Percentiles rank a stretch among this genome's conserved stretches.
Evolutionary conservation across 1,140 invertebrate genomes (phyloP).

Genomic region (Amphibalanus amphitrite): DNA sequence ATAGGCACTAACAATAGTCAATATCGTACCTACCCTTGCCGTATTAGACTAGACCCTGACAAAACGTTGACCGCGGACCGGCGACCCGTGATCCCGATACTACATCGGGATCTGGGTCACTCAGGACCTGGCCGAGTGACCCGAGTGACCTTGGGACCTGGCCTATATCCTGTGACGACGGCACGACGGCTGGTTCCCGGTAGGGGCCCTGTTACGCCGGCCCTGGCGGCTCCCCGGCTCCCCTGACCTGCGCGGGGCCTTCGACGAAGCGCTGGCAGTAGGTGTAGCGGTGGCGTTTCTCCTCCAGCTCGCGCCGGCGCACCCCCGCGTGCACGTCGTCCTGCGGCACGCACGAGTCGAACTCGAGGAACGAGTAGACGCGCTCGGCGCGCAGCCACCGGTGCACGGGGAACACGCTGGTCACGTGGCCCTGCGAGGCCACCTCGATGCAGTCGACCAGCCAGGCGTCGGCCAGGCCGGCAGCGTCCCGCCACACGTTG

Average conservation of each 20-base stretch:
- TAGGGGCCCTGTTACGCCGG: too few relatives aligned
- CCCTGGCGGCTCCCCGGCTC: too few relatives aligned
- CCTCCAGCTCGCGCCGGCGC: constrained; percentile 25
- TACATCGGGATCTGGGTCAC: too few relatives aligned
- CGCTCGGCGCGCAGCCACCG: constrained; percentile 29
- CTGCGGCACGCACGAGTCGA: constrained; percentile 31
- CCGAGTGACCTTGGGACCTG: too few relatives aligned
- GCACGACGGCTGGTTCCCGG: too few relatives aligned
- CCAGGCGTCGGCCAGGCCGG: constrained; percentile 15
- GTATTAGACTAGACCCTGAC: too few relatives aligned
- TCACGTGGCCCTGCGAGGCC: constrained; percentile 6
- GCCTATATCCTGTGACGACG: too few relatives aligned
- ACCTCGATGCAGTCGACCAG: constrained; percentile 19
- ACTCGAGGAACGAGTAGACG: constrained; percentile 26
- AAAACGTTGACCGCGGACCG: too few relatives aligned
- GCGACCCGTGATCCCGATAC: too few relatives aligned
- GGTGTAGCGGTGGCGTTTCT: constrained; percentile 25
- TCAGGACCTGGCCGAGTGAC: too few relatives aligned
- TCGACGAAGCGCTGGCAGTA: constrained; percentile 23
- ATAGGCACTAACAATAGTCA: too few relatives aligned
- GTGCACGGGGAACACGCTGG: constrained; percentile 28
- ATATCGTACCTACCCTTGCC: too few relatives aligned
- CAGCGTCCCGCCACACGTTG: constrained; percentile 19
- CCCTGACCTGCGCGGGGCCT: constrained; percentile 28
- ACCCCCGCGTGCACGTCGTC: constrained; percentile 25